Evolutionary conservation across 2,888 invertebrate genomes (phyloP), one percentile per base, ranked within the genome.

Genomic region (Hymenopus coronatus): DNA sequence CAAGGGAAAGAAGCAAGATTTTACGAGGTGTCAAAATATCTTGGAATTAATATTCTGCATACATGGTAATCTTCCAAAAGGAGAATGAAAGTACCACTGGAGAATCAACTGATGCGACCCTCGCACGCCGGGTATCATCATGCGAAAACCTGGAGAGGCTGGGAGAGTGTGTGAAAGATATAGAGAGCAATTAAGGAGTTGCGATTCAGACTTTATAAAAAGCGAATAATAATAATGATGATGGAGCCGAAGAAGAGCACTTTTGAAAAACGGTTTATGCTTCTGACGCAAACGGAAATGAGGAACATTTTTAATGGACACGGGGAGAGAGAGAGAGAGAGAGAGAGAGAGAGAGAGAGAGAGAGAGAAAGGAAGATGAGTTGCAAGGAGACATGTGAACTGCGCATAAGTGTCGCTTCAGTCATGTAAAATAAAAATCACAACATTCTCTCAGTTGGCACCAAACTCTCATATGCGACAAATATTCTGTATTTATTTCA

Each of bases 201-300:
- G 54, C 54, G 54, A 70, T 70, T 70, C 54, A 70, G 54, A 70
- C 54, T 70, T 70, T 70, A 70, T 70, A 70, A 70, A 70, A 70
- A 70, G 54, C 54, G 54, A 70, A 70, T 70, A 70, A 70, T 70
- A 70, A 70, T 70, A 70, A 70, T 70, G 54, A 70, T 70, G 54
- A 70, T 70, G 54, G 54, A 70, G 54, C 25, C 54, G 54, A 70
- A 70, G 54, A 70, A 70, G 54, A 70, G 54, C 54, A 70, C 54
- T 70, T 70, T 70, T 70, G 54, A 70, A 70, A 70, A 70, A 70
- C 54, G 54, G 54, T 70, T 70, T 70, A 70, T 70, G 54, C 86
- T 86, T 30, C 54, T 86, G 86, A 86, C 86, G 86, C 86, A 86
- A 87, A 88, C 89, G 83, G 89, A 89, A 89, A 87, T 81, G 87